Evolutionary conservation across 2,888 invertebrate species (phyloP).

Genomic region (Amaurobius ferox): DNA sequence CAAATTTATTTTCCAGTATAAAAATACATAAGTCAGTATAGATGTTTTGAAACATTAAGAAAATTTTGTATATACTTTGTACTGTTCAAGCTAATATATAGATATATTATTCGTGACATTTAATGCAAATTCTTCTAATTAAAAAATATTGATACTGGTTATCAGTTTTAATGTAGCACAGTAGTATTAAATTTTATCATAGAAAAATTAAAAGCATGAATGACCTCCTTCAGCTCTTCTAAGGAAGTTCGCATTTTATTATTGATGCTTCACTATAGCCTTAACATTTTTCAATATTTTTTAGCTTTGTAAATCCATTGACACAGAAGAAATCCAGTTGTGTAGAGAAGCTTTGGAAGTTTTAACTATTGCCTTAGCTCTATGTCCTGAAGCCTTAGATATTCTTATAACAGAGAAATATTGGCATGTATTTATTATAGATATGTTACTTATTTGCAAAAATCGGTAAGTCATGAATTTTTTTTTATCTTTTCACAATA

Average conservation of each 20-base stretch:
- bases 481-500: too few species aligned
- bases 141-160: too few species aligned
- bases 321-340: slow-evolving; percentile 80
- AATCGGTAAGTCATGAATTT: slow-evolving; percentile 76
- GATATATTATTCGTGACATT: too few species aligned
- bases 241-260: background rate
- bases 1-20: too few species aligned
- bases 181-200: background rate
- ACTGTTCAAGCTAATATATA: too few species aligned
- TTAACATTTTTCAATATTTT: background rate
- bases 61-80: too few species aligned
- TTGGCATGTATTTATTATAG: slow-evolving; percentile 93
- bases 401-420: slow-evolving; percentile 87
- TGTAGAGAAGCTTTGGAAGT: slow-evolving; percentile 96
- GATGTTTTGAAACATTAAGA: too few species aligned
- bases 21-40: too few species aligned
- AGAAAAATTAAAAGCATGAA: background rate
- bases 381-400: slow-evolving; percentile 92
- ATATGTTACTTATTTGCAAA: slow-evolving; percentile 89
- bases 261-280: background rate
- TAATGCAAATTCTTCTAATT: too few species aligned
- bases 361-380: slow-evolving; percentile 90
- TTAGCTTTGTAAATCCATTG: slow-evolving; percentile 74
- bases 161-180: too few species aligned
- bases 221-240: too few species aligned